These are phyloP conservation scores for Thunnus maccoyii DNA, from an alignment of 2,113 vertebrate genomes.

Conservation along the genomic window DNA sequence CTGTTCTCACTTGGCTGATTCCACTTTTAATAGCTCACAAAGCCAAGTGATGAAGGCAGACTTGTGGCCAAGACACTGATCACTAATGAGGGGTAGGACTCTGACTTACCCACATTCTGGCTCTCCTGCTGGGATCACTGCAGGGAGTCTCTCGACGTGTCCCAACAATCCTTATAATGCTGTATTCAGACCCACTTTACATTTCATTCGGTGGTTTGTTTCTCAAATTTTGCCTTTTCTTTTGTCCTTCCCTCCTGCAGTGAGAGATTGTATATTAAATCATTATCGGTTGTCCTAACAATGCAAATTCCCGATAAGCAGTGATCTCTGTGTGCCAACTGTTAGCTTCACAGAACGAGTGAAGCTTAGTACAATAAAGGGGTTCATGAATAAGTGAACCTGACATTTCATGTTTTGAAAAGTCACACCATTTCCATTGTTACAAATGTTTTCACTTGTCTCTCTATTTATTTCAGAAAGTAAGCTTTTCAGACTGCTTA, in stretches of 20 bases:
- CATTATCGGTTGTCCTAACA: slow-evolving; percentile 59
- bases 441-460: slow-evolving; percentile 17
- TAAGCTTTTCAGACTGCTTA: not conserved
- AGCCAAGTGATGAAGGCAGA: slow-evolving; percentile 39
- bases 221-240: slow-evolving; percentile 3
- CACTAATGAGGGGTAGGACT: slow-evolving; percentile 62
- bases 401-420: slow-evolving; percentile 41
- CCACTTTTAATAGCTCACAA: slow-evolving; percentile 56
- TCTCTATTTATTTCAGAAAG: slow-evolving; percentile 14
- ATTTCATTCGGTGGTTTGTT: slow-evolving; percentile 33
- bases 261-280: slow-evolving; percentile 50
- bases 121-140: slow-evolving; percentile 42
- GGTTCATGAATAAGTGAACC: slow-evolving; percentile 49
- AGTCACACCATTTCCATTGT: slow-evolving; percentile 9
- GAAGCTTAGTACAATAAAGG: not conserved
- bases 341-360: slow-evolving; percentile 25
- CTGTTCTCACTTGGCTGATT: slow-evolving; percentile 52
- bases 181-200: slow-evolving; percentile 43
- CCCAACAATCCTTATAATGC: slow-evolving; percentile 42
- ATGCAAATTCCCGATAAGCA: slow-evolving; percentile 40
- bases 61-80: slow-evolving; percentile 35
- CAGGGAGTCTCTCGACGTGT: slow-evolving; percentile 37
- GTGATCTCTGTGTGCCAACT: slow-evolving; percentile 22
- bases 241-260: slow-evolving; percentile 11
- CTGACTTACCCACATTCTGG: slow-evolving; percentile 26